A percentile compares a stretch with the other conserved stretches of the same genome.
phyloP scores from a whole-genome alignment of 2,797 vertebrate genomes.

The Sebastes miniatus region DNA sequence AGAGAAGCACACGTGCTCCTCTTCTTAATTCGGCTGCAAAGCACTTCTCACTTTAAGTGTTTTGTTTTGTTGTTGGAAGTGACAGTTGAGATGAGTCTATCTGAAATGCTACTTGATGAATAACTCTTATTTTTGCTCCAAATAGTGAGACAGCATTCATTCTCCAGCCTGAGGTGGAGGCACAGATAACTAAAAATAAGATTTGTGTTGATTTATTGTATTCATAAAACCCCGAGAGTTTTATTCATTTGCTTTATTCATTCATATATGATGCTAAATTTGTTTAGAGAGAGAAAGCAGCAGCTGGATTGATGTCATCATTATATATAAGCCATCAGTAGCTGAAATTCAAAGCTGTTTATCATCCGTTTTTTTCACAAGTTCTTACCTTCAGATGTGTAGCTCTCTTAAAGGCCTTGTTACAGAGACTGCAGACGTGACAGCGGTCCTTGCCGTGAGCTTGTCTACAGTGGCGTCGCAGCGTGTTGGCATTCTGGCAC shows the following conservation, averaged over 20 bases:
- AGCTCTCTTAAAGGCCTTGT: constrained; percentile 96
- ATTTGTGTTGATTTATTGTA: background rate
- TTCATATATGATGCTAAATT: background rate
- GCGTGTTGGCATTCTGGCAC: constrained; percentile 85
- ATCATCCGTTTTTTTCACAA: background rate
- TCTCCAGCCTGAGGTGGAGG: background rate
- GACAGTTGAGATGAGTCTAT: background rate
- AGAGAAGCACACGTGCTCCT: background rate
- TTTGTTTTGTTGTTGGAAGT: constrained; percentile 17
- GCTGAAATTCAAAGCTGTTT: background rate
- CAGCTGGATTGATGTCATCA: background rate
- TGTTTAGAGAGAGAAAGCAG: background rate
- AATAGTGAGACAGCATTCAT: background rate
- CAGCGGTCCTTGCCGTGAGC: constrained; percentile 94
- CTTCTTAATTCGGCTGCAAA: background rate
- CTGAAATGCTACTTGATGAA: background rate
- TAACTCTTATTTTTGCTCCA: background rate
- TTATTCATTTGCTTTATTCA: background rate
- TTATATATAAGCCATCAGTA: background rate
- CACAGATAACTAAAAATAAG: background rate
- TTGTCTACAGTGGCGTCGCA: constrained; percentile 91
- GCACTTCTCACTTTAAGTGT: constrained; percentile 9
- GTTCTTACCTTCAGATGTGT: constrained; percentile 94
- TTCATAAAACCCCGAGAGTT: background rate
- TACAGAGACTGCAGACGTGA: constrained; percentile 91